Conservation (phyloP, 1,140 invertebrate species). For the Heterodera carotae region DNA sequence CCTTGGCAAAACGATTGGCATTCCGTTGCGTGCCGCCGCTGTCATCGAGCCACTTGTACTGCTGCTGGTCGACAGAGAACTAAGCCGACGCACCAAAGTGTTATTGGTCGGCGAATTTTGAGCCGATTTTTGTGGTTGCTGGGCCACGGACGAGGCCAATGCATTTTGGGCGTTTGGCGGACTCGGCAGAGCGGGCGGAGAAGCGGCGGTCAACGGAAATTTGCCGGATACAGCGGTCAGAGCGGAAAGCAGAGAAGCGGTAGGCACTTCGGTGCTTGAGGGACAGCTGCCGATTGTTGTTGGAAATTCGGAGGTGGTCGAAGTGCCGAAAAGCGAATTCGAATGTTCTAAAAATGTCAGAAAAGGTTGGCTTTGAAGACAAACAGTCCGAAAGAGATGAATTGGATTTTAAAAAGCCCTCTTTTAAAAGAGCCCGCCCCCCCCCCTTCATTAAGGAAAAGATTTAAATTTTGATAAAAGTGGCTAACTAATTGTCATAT, state of each 20-base stretch:
- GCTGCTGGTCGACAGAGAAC: constrained; percentile 7
- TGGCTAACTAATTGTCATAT: too few species aligned
- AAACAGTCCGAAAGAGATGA: too few species aligned
- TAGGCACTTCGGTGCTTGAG: background rate
- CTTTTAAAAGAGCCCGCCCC: too few species aligned
- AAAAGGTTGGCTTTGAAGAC: too few species aligned
- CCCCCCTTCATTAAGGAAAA: too few species aligned
- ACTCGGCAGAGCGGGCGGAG: background rate
- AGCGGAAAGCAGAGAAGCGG: constrained; percentile 7
- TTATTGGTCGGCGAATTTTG: background rate
- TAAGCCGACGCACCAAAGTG: constrained; percentile 4
- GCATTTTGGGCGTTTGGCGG: background rate
- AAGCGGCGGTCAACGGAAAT: background rate
- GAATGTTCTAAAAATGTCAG: background rate
- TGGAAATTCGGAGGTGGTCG: background rate
- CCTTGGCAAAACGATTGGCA: constrained; percentile 6
- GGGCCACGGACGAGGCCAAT: background rate
- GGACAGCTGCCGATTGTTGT: background rate
- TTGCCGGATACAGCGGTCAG: background rate
- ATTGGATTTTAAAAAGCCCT: too few species aligned
- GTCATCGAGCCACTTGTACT: background rate
- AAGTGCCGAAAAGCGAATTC: background rate
- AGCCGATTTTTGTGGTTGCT: background rate
- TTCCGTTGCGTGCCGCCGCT: background rate
- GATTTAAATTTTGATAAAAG: too few species aligned